Conservation (phyloP, 2,797 vertebrate genomes). For the Danionella dracula region DNA sequence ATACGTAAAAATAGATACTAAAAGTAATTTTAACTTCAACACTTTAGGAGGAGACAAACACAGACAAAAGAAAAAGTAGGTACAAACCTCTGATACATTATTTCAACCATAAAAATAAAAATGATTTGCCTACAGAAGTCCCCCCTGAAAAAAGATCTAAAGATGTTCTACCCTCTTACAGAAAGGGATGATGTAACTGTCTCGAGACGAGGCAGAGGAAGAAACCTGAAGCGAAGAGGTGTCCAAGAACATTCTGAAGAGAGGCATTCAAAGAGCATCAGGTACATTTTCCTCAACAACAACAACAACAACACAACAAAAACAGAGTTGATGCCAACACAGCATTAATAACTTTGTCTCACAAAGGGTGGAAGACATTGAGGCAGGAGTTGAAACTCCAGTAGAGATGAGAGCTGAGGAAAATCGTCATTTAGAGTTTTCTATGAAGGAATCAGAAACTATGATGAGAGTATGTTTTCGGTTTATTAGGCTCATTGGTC, state of each 20-base stretch:
- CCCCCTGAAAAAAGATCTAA: background rate
- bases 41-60: conserved; percentile 53
- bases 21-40: too few species aligned
- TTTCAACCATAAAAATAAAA: background rate
- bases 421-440: background rate
- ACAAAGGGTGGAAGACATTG: conserved; percentile 53
- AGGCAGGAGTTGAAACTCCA: conserved; percentile 27
- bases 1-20: too few species aligned
- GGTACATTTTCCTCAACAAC: too few species aligned
- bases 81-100: background rate
- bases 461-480: conserved; percentile 16
- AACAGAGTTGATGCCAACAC: too few species aligned
- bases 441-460: conserved; percentile 3
- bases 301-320: too few species aligned
- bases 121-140: background rate
- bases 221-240: conserved; percentile 57
- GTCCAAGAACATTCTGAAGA: conserved; percentile 39
- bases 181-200: conserved; percentile 44
- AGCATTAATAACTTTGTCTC: background rate
- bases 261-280: conserved; percentile 41
- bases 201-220: conserved; percentile 52
- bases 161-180: conserved; percentile 36
- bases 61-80: conserved; percentile 43
- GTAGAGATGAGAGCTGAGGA: background rate
- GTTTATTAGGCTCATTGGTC: background rate